phyloP scores from a whole-genome alignment of 2,113 vertebrate species.

The zebrafish (Danio rerio) region GRCz12tu NC_133181.1:48689001-48689500 shows the following conservation, averaged over 20 bases:
- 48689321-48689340: not conserved
- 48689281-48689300: not conserved
- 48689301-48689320: not conserved
- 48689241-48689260: slow-evolving; percentile 28
- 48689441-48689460: not conserved
- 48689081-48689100: too few relatives aligned
- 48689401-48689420: not conserved
- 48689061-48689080: too few relatives aligned
- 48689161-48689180: too few relatives aligned
- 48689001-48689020: too few relatives aligned
- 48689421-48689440: too few relatives aligned
- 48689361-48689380: not conserved
- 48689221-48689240: not conserved
- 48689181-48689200: not conserved
- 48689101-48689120: not conserved
- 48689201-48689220: not conserved
- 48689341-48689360: not conserved
- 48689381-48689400: not conserved
- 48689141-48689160: too few relatives aligned
- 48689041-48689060: too few relatives aligned
- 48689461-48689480: not conserved
- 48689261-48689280: slow-evolving; percentile 29
- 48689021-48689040: too few relatives aligned
- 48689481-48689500: not conserved
- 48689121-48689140: too few relatives aligned